Evolutionary conservation across 2,888 invertebrate genomes (phyloP).

Genomic region (Brachylomia viminalis): DNA sequence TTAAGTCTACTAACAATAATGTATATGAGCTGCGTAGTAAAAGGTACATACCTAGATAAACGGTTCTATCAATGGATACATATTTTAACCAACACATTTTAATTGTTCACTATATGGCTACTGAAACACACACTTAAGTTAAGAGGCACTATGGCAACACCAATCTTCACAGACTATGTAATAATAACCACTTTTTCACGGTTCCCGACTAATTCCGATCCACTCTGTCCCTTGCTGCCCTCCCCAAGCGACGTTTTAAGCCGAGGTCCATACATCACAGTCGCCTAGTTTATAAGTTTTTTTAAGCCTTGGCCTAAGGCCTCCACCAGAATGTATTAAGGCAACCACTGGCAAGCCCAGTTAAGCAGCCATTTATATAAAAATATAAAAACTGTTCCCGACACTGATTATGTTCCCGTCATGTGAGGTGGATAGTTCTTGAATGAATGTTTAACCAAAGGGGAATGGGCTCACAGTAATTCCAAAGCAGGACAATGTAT

Average conservation of each 20-base stretch:
- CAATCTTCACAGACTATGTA: not conserved
- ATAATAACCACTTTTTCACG: not conserved
- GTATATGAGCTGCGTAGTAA: conserved; percentile 3
- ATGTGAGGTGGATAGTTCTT: conserved; percentile 10
- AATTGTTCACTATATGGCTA: not conserved
- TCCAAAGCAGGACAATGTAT: conserved; percentile 49
- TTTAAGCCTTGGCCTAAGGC: no score
- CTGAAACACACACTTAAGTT: no score
- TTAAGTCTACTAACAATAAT: conserved; percentile 3
- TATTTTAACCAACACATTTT: conserved; percentile 27
- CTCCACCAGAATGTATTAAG: no score
- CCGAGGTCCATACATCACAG: no score
- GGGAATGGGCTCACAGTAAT: conserved; percentile 3
- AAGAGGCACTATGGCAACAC: conserved; percentile 12
- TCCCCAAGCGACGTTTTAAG: no score
- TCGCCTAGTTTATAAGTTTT: no score
- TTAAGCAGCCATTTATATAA: no score
- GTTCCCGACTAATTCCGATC: not conserved
- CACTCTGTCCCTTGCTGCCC: no score
- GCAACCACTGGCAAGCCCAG: no score
- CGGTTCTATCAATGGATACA: conserved; percentile 9
- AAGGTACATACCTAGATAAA: conserved; percentile 19
- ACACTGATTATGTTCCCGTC: conserved; percentile 4
- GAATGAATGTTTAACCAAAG: conserved; percentile 29
- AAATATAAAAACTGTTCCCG: not conserved